Conservation (phyloP, 2,113 vertebrate species). For the Recurvirostra avosetta region DNA sequence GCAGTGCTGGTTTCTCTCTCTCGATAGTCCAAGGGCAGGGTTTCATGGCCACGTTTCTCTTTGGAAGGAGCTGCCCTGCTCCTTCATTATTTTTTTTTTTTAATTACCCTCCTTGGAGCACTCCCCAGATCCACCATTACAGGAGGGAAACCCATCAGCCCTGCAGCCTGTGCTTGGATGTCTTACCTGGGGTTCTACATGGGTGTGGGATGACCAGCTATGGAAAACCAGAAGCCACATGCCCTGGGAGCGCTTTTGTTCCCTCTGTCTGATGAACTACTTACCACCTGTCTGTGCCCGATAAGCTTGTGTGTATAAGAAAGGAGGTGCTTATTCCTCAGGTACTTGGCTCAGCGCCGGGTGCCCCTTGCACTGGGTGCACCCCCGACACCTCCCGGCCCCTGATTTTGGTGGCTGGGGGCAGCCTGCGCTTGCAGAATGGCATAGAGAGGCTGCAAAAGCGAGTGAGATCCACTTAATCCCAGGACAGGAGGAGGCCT, state of each 20-base stretch:
- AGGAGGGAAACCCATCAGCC: not conserved
- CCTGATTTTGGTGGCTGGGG: not conserved
- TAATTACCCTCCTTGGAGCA: no score
- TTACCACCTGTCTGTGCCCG: not conserved
- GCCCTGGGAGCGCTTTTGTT: not conserved
- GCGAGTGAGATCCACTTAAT: not conserved
- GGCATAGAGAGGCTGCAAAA: not conserved
- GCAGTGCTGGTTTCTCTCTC: not conserved
- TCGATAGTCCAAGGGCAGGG: not conserved
- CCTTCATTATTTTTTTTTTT: not conserved
- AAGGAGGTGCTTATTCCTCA: not conserved
- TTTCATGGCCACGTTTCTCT: not conserved
- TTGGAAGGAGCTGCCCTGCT: not conserved
- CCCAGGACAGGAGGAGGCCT: not conserved
- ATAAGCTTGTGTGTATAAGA: not conserved
- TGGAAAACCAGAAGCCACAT: not conserved
- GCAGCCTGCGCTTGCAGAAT: not conserved
- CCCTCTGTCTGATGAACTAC: not conserved
- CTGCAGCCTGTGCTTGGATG: rapidly evolving
- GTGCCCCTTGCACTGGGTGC: not conserved
- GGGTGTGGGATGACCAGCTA: not conserved
- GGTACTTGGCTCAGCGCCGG: not conserved
- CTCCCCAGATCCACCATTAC: not conserved
- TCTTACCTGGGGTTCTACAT: not conserved
- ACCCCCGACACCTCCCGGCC: not conserved